Evolutionary conservation across 2,797 vertebrate genomes (phyloP).

Genomic region (Pangasius larnaudii): DNA sequence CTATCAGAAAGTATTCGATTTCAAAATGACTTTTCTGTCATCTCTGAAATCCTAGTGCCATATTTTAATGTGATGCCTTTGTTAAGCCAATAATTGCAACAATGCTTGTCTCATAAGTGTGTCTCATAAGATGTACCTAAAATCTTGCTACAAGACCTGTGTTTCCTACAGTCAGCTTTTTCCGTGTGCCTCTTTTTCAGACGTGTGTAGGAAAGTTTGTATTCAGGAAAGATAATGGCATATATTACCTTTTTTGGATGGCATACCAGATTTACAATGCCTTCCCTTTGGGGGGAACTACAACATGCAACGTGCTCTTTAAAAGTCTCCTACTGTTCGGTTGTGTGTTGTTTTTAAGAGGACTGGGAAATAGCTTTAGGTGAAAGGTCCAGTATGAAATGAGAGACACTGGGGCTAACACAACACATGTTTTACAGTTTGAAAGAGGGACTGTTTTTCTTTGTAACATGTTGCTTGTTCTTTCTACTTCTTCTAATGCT

Average conservation of each 20-base stretch:
- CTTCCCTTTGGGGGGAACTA: background rate
- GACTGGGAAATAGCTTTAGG: background rate
- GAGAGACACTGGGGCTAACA: background rate
- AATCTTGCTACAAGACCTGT: background rate
- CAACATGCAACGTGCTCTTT: background rate
- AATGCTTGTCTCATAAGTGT: background rate
- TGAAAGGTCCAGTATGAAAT: background rate
- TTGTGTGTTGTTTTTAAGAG: background rate
- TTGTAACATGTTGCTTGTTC: background rate
- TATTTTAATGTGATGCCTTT: background rate
- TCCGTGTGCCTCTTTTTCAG: background rate
- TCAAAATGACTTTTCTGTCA: background rate
- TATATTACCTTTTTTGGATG: slow-evolving; percentile 4
- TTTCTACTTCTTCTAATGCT: background rate
- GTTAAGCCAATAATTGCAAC: background rate
- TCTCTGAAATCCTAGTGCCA: background rate
- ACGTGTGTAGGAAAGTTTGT: slow-evolving; percentile 15
- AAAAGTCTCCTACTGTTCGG: background rate
- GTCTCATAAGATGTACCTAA: background rate
- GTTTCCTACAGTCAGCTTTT: slow-evolving; percentile 19
- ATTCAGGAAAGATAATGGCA: background rate
- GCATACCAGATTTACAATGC: slow-evolving; percentile 14
- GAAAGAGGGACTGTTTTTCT: background rate
- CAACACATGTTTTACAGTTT: background rate
- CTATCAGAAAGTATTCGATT: background rate